Conservation (phyloP, 1,140 invertebrate genomes). For the Rhopalosiphum maidis region DNA sequence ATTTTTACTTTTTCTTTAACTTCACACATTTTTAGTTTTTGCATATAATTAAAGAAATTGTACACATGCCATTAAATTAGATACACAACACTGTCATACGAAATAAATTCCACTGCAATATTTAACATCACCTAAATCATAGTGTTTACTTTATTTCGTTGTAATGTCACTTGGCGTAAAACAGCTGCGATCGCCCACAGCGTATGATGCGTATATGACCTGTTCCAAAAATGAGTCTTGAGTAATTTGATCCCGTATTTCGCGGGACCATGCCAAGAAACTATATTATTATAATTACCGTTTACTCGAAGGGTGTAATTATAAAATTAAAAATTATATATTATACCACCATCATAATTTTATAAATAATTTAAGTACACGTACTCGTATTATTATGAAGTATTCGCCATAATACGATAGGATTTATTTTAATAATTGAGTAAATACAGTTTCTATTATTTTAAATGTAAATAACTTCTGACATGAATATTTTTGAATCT, state of each 20-base stretch:
- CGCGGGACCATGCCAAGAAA: slow-evolving; percentile 36
- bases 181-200: slow-evolving; percentile 51
- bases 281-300: slow-evolving; percentile 49
- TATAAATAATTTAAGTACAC: neutral
- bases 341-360: neutral
- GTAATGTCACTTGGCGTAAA: slow-evolving; percentile 46
- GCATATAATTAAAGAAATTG: neutral
- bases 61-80: neutral
- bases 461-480: neutral
- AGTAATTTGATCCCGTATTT: slow-evolving; percentile 55
- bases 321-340: slow-evolving; percentile 33
- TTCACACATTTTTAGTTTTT: neutral
- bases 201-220: slow-evolving; percentile 18
- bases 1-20: neutral
- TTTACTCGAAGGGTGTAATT: slow-evolving; percentile 34
- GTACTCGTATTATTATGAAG: neutral
- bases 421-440: neutral
- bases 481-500: neutral
- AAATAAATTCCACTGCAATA: neutral
- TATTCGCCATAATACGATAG: neutral
- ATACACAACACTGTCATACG: neutral
- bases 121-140: neutral
- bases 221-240: slow-evolving; percentile 53
- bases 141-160: slow-evolving; percentile 40
- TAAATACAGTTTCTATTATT: neutral